A percentile compares a stretch with the other conserved stretches of the same genome.
Conservation (phyloP, 2,888 invertebrate species). For the Mesoligia furuncula region DNA sequence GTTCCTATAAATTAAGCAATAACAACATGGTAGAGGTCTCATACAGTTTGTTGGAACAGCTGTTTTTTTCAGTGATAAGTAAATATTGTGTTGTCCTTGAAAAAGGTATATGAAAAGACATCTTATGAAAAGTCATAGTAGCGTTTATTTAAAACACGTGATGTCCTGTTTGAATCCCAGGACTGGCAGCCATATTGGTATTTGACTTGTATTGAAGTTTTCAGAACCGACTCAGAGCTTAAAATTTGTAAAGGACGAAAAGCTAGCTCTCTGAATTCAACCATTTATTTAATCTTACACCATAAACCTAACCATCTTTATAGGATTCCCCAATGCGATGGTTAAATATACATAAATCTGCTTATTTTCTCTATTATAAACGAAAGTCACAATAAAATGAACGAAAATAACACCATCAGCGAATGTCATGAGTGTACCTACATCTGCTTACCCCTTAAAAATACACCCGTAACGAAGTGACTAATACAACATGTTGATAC, state of each 20-base stretch:
- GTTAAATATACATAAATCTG: background rate
- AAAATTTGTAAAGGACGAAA: background rate
- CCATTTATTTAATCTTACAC: background rate
- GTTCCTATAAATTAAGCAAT: conserved; percentile 1
- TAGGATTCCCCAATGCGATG: background rate
- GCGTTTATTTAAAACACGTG: background rate
- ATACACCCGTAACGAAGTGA: conserved; percentile 8
- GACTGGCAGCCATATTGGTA: background rate
- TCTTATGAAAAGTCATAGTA: background rate
- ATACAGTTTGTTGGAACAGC: conserved; percentile 3
- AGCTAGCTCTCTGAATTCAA: background rate
- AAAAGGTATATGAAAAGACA: background rate
- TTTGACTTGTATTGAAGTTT: background rate
- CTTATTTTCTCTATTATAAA: background rate
- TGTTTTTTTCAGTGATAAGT: conserved; percentile 6
- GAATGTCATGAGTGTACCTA: background rate
- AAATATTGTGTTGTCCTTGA: background rate
- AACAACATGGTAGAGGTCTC: background rate
- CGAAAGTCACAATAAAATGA: background rate
- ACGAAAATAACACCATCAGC: background rate
- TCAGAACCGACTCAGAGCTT: background rate
- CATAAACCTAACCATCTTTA: background rate
- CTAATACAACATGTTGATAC: conserved; percentile 57
- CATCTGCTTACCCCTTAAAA: conserved; percentile 20
- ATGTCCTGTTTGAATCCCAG: background rate